These are phyloP conservation scores for Brachionus plicatilis DNA, from an alignment of 1,140 invertebrate species.

Conservation along the genomic window DNA sequence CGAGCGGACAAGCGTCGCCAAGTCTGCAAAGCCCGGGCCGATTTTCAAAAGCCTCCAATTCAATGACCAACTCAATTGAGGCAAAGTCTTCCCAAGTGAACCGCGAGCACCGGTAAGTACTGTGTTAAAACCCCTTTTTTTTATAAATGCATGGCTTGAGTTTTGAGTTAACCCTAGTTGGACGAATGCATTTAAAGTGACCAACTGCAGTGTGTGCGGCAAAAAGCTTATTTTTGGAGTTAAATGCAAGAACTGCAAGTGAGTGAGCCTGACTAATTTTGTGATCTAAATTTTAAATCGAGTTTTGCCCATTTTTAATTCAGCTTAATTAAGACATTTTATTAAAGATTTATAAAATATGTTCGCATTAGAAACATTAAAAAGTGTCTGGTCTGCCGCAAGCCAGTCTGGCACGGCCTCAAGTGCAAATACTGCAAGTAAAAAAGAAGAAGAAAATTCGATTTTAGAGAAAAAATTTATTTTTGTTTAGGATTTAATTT, in stretches of 20 bases:
- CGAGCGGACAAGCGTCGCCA: background rate
- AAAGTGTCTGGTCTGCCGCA: conserved; percentile 15
- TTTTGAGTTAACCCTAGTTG: background rate
- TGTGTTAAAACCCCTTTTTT: background rate
- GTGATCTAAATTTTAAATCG: background rate
- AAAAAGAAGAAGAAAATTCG: background rate
- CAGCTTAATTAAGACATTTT: background rate
- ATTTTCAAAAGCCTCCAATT: background rate
- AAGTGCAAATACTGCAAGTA: conserved; percentile 41
- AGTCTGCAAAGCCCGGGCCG: background rate
- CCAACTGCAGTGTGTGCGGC: conserved; percentile 23
- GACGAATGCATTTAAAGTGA: conserved; percentile 31
- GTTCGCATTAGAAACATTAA: conserved; percentile 39
- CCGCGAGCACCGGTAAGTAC: conserved; percentile 2
- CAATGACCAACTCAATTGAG: background rate
- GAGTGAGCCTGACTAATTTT: background rate
- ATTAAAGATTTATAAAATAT: conserved; percentile 31
- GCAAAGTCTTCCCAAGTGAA: background rate
- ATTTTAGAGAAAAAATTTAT: background rate
- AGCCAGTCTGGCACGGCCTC: conserved; percentile 34
- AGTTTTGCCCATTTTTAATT: background rate
- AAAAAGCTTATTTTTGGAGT: conserved; percentile 31
- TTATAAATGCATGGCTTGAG: conserved; percentile 9
- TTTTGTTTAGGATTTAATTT: background rate
- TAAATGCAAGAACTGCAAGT: conserved; percentile 39